Conservation (phyloP, 2,888 invertebrate species). For the Phengaris arion region DNA sequence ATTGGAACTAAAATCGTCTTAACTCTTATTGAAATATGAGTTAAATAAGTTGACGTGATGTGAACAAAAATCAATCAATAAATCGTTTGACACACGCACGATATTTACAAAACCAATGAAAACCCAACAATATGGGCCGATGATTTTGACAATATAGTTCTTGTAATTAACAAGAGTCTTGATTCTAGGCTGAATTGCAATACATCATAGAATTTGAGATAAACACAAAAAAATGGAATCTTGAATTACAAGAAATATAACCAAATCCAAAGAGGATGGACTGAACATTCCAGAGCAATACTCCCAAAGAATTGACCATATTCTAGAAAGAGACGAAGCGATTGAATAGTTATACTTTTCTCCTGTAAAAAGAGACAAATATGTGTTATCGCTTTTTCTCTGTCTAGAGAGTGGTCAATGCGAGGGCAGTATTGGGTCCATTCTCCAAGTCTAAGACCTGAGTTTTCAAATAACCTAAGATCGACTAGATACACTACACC, state of each 20-base stretch:
- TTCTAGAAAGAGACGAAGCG: not conserved
- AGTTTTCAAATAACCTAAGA: constrained; percentile 33
- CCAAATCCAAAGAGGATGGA: not conserved
- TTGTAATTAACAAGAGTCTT: not conserved
- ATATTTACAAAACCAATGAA: constrained; percentile 21
- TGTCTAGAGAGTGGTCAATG: not conserved
- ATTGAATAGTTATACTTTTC: not conserved
- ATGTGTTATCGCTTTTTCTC: not conserved
- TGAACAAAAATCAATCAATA: constrained; percentile 6
- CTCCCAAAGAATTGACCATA: not conserved
- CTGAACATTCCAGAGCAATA: constrained; percentile 4
- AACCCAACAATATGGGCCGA: constrained; percentile 5
- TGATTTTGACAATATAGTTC: not conserved
- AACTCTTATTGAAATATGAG: constrained; percentile 16
- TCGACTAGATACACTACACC: constrained; percentile 68
- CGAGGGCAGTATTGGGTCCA: not conserved
- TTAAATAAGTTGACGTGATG: not conserved
- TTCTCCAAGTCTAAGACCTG: not conserved
- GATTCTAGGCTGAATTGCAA: not conserved
- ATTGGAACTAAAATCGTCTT: constrained; percentile 2
- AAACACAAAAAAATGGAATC: not conserved
- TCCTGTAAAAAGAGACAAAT: not conserved
- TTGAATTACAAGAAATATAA: constrained; percentile 6
- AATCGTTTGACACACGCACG: constrained; percentile 12
- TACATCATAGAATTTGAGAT: not conserved